Percentiles rank a stretch among this genome's conserved stretches.
These are phyloP conservation scores for Podarcis cretensis DNA, from an alignment of 2,113 vertebrate species.

Conservation along the genomic window DNA sequence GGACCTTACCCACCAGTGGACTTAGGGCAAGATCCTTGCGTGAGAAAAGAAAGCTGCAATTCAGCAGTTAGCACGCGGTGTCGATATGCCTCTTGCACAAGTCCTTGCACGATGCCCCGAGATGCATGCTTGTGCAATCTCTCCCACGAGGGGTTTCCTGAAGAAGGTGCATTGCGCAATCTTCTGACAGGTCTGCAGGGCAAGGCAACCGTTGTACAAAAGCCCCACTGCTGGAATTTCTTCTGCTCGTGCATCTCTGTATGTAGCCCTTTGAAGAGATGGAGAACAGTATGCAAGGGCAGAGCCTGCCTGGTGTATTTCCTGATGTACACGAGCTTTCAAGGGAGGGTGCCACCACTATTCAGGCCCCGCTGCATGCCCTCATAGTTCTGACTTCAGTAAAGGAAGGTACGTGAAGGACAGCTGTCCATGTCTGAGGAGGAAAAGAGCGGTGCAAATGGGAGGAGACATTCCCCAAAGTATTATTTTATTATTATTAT, in stretches of 20 bases:
- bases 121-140: too few species aligned
- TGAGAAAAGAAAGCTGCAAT: not conserved
- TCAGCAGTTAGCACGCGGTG: not conserved
- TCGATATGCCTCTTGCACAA: not conserved
- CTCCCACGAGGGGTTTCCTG: not conserved
- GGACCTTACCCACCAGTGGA: not conserved
- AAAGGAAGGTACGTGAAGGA: not conserved
- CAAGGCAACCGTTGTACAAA: not conserved
- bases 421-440: not conserved
- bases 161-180: not conserved
- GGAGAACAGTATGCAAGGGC: not conserved
- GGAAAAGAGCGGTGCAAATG: not conserved
- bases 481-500: too few species aligned
- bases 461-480: too few species aligned
- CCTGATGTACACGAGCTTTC: not conserved
- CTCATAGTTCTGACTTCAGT: not conserved
- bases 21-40: not conserved
- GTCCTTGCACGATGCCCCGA: not conserved
- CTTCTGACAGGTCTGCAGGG: not conserved
- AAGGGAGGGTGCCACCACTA: not conserved
- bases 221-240: not conserved
- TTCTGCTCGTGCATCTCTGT: not conserved
- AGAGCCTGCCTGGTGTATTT: not conserved
- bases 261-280: not conserved
- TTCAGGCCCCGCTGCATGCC: not conserved